Evolutionary conservation across 1,140 invertebrate species (phyloP).

Genomic region (Heliconius eleuchia): DNA sequence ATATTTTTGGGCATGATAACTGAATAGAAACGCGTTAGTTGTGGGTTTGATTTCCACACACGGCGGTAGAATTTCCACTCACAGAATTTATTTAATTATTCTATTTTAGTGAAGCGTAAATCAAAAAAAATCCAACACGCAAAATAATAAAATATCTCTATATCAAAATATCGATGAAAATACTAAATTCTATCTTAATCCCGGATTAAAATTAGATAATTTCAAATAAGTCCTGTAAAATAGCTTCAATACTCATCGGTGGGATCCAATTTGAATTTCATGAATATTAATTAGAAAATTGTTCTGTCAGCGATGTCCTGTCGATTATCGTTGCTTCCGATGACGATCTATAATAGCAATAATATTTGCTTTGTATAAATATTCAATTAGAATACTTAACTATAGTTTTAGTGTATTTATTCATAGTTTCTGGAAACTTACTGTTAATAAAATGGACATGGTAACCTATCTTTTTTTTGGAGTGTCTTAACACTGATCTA

Average conservation of each 20-base stretch:
- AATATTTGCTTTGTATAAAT: constrained; percentile 10
- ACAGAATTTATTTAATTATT: too few relatives aligned
- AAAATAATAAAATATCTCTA: not conserved
- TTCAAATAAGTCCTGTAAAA: constrained; percentile 40
- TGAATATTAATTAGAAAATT: constrained; percentile 56
- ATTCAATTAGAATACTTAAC: not conserved
- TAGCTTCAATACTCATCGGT: constrained; percentile 44
- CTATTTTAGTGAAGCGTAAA: not conserved
- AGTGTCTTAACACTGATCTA: too few relatives aligned
- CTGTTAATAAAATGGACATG: too few relatives aligned
- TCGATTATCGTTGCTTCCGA: constrained; percentile 18
- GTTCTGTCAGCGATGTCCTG: constrained; percentile 23
- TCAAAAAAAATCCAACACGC: not conserved
- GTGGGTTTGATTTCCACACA: too few relatives aligned
- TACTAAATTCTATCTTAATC: not conserved
- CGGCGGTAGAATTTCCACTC: too few relatives aligned
- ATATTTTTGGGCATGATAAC: too few relatives aligned
- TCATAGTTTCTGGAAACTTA: too few relatives aligned
- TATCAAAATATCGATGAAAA: not conserved
- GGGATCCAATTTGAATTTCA: constrained; percentile 58
- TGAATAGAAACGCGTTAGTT: too few relatives aligned
- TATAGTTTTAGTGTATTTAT: not conserved
- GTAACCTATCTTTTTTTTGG: too few relatives aligned
- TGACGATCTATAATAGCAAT: constrained; percentile 2
- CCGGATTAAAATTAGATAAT: constrained; percentile 34